phyloP scores from a whole-genome alignment of 2,113 vertebrate species.

The Pelecanoides urinatrix region DNA sequence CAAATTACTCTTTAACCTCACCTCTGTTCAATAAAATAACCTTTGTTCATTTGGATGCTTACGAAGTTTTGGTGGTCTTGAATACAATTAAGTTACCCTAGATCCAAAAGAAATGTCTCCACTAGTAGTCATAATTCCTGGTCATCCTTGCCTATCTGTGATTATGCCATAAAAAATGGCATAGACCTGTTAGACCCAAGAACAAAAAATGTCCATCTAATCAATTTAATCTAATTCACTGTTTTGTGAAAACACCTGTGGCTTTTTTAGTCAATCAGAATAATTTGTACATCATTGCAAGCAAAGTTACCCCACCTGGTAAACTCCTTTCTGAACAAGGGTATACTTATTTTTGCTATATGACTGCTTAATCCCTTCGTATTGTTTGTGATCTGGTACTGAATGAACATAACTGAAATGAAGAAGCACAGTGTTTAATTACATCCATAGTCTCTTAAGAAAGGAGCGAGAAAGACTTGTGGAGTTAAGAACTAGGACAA shows the following conservation, averaged over 20 bases:
- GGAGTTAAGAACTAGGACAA: not conserved
- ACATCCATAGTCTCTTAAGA: not conserved
- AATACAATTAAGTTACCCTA: not conserved
- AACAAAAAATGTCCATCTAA: not conserved
- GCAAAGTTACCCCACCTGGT: not conserved
- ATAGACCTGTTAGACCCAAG: not conserved
- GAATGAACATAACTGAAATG: not conserved
- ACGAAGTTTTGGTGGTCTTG: not conserved
- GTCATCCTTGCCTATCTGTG: not conserved
- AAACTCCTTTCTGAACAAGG: not conserved
- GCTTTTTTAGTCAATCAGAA: not conserved
- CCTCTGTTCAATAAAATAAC: not conserved
- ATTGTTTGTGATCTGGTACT: slow-evolving; percentile 7
- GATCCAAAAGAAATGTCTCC: not conserved
- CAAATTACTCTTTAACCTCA: not conserved
- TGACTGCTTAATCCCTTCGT: not conserved
- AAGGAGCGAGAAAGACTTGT: not conserved
- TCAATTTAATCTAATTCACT: not conserved
- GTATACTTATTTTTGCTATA: not conserved
- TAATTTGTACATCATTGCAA: not conserved
- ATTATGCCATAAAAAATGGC: not conserved
- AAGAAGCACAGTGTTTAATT: not conserved
- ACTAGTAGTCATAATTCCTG: not conserved
- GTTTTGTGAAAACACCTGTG: not conserved
- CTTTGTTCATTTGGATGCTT: not conserved